Evolutionary conservation across 2,113 vertebrate genomes (phyloP), one percentile per base, ranked within the genome.

Genomic region (Ciconia maguari): DNA sequence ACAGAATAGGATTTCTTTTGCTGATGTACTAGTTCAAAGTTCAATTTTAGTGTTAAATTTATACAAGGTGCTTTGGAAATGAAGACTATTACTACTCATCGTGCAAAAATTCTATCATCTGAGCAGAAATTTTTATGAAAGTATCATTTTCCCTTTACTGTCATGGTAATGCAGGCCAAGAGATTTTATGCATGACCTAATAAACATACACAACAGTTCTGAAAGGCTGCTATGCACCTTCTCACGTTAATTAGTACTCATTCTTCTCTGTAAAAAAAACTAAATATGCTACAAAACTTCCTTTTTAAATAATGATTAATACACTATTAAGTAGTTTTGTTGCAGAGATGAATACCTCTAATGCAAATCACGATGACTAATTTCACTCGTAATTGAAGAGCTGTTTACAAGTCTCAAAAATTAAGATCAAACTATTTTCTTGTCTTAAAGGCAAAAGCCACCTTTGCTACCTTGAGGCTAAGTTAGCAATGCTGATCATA

Each of bases 31-130:
- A 69, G 48, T 54, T 91, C 57, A 78, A 89, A 96, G 83, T 81
- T 87, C 61, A 52, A 46, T 75, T 89, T 87, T 83, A 81, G 92
- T 58, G 89, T 34, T 87, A 25, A 78, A 25, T 92, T 93, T 90
- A 89, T 72, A 79, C 24, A 65, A 76, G n/a, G 84, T 91, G 38
- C 58, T 78, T 96, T 96, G 87, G 86, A 96, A 96, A 92, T 55
- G 36, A 86, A 66, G 82, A 57, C 51, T 60, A 10, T 36, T 64
- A 62, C 80, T 82, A 92, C 46, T 87, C 72, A 64, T 62, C 1
- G 0, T 42, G 49, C 44, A 96, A 94, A 95, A 87, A 91, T 79
- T 69, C 79, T 77, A 82, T 83, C 76, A 93, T 82, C 77, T 77
- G 89, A 83, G 71, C 38, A 83, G 26, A 91, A 65, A 26, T 79